A percentile compares a stretch with the other conserved stretches of the same genome.
Evolutionary conservation across 2,888 invertebrate species (phyloP).

Genomic region (Ormyrus labotus): DNA sequence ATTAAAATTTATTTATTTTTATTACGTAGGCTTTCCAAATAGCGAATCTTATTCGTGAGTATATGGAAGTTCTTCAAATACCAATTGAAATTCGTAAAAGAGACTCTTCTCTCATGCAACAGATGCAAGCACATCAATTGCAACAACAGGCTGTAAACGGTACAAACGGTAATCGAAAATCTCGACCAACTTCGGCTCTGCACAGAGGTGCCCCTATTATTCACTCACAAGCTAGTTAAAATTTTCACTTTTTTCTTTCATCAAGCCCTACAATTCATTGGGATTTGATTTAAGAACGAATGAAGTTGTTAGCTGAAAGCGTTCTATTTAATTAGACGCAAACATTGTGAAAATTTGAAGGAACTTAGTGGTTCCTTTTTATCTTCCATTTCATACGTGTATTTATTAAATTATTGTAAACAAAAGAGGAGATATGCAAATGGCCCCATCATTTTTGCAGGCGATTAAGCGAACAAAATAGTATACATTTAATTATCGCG

Average conservation of each 20-base stretch:
- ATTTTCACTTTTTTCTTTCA: constrained; percentile 21
- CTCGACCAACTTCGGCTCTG: constrained; percentile 77
- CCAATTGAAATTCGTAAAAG: constrained; percentile 73
- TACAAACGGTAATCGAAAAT: constrained; percentile 67
- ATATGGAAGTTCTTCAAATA: constrained; percentile 82
- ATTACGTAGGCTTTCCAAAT: constrained; percentile 90
- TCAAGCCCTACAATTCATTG: not conserved
- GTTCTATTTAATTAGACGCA: constrained; percentile 15
- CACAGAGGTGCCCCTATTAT: constrained; percentile 79
- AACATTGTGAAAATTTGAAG: not conserved
- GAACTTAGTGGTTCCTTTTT: constrained; percentile 32
- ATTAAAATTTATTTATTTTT: constrained; percentile 4
- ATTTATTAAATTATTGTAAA: constrained; percentile 39
- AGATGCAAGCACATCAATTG: constrained; percentile 66
- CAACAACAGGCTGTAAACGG: constrained; percentile 60
- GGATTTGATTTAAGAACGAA: not conserved
- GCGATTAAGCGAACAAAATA: constrained; percentile 1
- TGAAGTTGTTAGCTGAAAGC: constrained; percentile 1
- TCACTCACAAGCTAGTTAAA: constrained; percentile 80
- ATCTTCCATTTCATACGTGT: constrained; percentile 52
- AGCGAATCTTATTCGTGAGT: constrained; percentile 93
- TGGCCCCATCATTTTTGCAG: not conserved
- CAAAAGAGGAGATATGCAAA: constrained; percentile 12
- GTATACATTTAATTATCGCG: constrained; percentile 47
- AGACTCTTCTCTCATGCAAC: constrained; percentile 69